Evolutionary conservation across 2,797 vertebrate genomes (phyloP), one percentile per base, ranked within the genome.

Genomic region (Chlorospingus semifuscus): DNA sequence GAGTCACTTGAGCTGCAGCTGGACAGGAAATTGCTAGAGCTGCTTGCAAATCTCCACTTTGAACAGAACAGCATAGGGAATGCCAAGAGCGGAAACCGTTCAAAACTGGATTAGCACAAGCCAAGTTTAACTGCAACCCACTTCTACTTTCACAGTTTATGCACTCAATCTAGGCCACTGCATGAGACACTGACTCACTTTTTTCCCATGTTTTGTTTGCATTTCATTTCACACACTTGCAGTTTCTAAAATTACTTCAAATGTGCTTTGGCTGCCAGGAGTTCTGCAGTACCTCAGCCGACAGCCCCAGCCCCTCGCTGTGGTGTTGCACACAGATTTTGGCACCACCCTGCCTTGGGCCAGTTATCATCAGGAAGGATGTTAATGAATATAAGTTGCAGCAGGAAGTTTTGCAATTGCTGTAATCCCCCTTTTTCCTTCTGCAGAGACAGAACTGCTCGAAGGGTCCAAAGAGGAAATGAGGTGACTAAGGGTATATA

Each of bases 11-110:
- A 98, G 98, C 98, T 98, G 97, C 94, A 98, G 98, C 98, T 98
- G 98, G 98, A 98, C 98, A 98, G 99, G 98, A 99, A 99, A 99
- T 99, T 98, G 98, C 98, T 98, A 98, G 98, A 94, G 96, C 98
- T 97, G 97, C 97, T 96, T 97, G 98, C 97, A 98, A 98, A 98
- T 98, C 98, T 98, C 97, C 95, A 97, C 97, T 98, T 98, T 98
- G 97, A 98, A 97, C 97, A 95, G 97, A 98, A 97, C 94, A 98
- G 98, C 98, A 97, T 39, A 98, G 97, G 98, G 98, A 97, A 98
- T 98, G 97, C 98, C 98, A 98, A 97, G 98, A 98, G 98, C 98
- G 98, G 98, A 98, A 99, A 98, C 97, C 74, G 97, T 98, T 98
- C 93, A 97, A 98, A 98, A 97, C 98, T 94, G 98, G 98, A 98